Evolutionary conservation across 2,113 vertebrate species (phyloP), one percentile per base, ranked within the genome.

Genomic region (Narcine bancroftii): DNA sequence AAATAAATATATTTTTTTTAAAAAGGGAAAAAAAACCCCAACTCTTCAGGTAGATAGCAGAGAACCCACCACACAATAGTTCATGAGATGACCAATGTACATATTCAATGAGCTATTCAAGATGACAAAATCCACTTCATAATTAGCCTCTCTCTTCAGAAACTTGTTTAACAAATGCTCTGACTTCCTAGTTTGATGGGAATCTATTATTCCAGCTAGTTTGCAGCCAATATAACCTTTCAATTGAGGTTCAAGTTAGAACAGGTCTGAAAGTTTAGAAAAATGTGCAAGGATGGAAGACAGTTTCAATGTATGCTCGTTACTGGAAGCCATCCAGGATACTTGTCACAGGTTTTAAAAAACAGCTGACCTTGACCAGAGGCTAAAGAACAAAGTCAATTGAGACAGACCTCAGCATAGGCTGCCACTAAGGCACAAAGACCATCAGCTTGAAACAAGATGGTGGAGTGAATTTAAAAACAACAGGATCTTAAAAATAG

Each of bases 381-480:
- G 81, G 56, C 33, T 15, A 60, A 87, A 63, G 53, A 87, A 60
- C 1, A 0, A 36, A 60, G 56, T 87, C 15, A 85, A 85, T n/a
- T 60, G 81, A 87, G 81, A 60, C 53, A 60, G 81, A 87, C 81
- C 53, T 39, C 33, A 39, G 56, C 19, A n/a, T n/a, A 36, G 81
- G 81, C 81, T 87, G 53, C 53, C 81, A 63, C 15, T 87, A 87
- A 87, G 81, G 81, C 81, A 87, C 81, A 87, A 39, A 60, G 33
- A 87, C 53, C 53, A 87, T 87, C 81, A 87, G 81, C 53, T 63
- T 87, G 81, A 87, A 69, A 60, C 50, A 85, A 36, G 53, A 87
- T 87, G 81, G 81, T 60, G 33, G 47, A 83, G 17, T 87, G 56
- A 87, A 87, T 53, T 87, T 24, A n/a, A 63, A 24, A 91, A 91